Conservation (phyloP, 2,888 invertebrate genomes). For the Melinaea menophilus region DNA sequence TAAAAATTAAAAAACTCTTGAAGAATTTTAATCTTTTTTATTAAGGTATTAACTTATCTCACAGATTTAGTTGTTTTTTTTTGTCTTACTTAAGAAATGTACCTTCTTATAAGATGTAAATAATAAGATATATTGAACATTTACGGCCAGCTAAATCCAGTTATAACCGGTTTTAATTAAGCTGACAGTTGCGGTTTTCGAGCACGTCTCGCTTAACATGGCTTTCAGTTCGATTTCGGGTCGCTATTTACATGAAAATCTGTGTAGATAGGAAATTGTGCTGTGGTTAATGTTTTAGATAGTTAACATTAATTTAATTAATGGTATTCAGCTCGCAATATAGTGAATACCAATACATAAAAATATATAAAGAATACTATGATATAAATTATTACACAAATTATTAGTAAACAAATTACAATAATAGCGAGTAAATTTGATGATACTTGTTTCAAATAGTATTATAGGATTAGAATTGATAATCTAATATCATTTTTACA, state of each 20-base stretch:
- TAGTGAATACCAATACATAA: background rate
- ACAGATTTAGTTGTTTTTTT: no score
- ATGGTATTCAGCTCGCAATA: background rate
- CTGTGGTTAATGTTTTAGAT: conserved; percentile 10
- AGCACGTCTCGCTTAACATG: conserved; percentile 16
- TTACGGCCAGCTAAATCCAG: background rate
- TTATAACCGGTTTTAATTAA: conserved; percentile 15
- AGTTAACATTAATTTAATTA: conserved; percentile 2
- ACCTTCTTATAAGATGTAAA: no score
- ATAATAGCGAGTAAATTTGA: background rate
- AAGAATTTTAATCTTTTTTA: no score
- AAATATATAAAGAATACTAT: no score
- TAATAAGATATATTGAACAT: no score
- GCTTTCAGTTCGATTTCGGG: conserved; percentile 11
- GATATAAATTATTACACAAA: background rate
- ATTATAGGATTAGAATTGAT: no score
- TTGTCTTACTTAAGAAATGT: no score
- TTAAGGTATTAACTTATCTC: no score
- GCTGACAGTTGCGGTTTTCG: conserved; percentile 16
- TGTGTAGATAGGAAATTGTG: conserved; percentile 13
- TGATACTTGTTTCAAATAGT: no score
- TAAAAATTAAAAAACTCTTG: no score
- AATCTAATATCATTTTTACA: no score
- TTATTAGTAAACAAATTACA: background rate
- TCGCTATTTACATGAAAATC: conserved; percentile 13